Evolutionary conservation across 1,140 invertebrate species (phyloP).

Genomic region (Zophobas morio): DNA sequence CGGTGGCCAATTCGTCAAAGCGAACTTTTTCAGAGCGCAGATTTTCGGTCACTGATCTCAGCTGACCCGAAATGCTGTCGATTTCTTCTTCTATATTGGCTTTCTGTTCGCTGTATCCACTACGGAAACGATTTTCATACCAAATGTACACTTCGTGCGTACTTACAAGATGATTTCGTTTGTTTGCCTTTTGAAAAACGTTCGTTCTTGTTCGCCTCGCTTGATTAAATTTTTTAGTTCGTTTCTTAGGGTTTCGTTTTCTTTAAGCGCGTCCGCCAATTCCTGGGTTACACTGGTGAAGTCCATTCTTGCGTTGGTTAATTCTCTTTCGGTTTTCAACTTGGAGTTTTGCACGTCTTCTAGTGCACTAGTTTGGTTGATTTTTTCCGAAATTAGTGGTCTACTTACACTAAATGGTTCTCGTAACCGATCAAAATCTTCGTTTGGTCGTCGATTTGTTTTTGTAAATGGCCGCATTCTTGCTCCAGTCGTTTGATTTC

Average conservation of each 20-base stretch:
- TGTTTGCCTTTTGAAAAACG: constrained; percentile 44
- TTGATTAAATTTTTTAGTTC: constrained; percentile 42
- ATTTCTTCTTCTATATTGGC: constrained; percentile 30
- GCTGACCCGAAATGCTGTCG: constrained; percentile 15
- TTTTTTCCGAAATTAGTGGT: background rate
- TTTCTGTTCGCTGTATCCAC: constrained; percentile 17
- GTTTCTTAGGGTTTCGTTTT: constrained; percentile 8
- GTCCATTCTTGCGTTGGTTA: background rate
- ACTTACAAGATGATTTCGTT: constrained; percentile 29
- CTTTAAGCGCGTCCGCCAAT: background rate
- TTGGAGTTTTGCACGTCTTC: constrained; percentile 1
- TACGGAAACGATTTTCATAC: background rate
- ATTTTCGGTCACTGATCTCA: constrained; percentile 11
- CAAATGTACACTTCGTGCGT: background rate
- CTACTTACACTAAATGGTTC: constrained; percentile 20
- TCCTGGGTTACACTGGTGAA: background rate
- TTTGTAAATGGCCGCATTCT: background rate
- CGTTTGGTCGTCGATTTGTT: constrained; percentile 15
- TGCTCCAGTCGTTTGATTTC: constrained; percentile 7
- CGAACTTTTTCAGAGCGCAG: background rate
- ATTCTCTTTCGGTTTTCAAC: constrained; percentile 10
- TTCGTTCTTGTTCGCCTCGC: constrained; percentile 50
- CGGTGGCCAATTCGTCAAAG: constrained; percentile 50
- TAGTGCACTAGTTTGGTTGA: background rate
- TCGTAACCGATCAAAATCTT: constrained; percentile 14